Base-by-base conservation (phyloP, 2,797 vertebrate genomes). In the Apogon hyalosoma region DNA sequence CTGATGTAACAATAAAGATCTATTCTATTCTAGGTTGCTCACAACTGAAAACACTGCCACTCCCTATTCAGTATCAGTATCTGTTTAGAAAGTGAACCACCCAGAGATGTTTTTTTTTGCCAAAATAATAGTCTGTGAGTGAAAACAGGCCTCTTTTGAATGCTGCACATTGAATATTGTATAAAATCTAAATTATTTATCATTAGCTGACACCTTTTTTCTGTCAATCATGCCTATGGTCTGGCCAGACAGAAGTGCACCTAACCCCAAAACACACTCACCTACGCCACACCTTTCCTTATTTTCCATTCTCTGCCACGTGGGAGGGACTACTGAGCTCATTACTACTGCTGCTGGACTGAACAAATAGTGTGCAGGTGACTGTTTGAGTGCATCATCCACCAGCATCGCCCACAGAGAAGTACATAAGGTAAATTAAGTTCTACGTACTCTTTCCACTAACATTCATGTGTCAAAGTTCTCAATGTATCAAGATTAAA, bases 101-200 rank as follows among this genome's bases (percentile, higher is more conserved):
- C 39, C 0, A 12, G 24, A 57, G 28, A 52, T 11, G 14, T 53
- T 24, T 36, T 46, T 62, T 47, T 68, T 19, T 11, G 13, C 41
- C 13, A 53, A 40, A 69, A 68, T 58, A 14, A 65, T 14, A 45
- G 36, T 11, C 47, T 28, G 7, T 16, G 12, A 14, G 18, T 41
- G 24, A 77, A 69, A 78, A 41, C 45, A 4, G 33, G 50, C 39
- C 40, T 11, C 48, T 63, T 62, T 76, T 58, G 39, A 40, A 57
- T 39, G 36, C 24, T 38, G 38, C 48, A 51, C 54, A 45, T 31
- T 80, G 39, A 80, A 75, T 78, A 67, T 41, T 83, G 46, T 36
- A 72, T 7, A 28, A 48, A 41, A 11, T 63, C 2, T 59, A 14
- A 68, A 82, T 75, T 73, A 79, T 87, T 87, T 45, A 82, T 24